Conservation (phyloP, 2,888 invertebrate genomes). For the Drosophila nigricruria region DNA sequence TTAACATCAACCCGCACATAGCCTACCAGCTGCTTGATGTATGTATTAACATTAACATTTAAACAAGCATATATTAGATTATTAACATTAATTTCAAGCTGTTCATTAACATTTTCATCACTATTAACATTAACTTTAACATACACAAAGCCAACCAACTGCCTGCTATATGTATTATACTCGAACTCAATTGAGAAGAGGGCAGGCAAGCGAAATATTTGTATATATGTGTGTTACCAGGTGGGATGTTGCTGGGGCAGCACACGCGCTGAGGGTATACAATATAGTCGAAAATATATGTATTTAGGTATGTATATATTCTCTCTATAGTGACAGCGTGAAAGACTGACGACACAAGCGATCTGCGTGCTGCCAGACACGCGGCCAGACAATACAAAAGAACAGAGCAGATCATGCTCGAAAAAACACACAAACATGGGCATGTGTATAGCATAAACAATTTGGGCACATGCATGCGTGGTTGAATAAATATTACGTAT, state of each 20-base stretch:
- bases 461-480: background rate
- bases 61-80: background rate
- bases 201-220: constrained; percentile 14
- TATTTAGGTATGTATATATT: background rate
- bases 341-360: constrained; percentile 23
- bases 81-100: background rate
- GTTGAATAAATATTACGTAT: constrained; percentile 12
- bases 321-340: constrained; percentile 6
- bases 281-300: background rate
- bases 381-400: constrained; percentile 46
- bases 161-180: background rate
- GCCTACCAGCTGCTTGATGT: background rate
- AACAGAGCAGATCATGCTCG: constrained; percentile 39
- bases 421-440: constrained; percentile 6
- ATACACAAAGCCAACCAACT: background rate
- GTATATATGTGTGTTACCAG: constrained; percentile 15
- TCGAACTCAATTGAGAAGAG: background rate
- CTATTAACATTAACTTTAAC: background rate
- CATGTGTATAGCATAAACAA: constrained; percentile 24
- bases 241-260: constrained; percentile 20
- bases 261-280: background rate
- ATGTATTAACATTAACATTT: background rate
- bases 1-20: background rate
- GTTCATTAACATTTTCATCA: background rate
- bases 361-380: constrained; percentile 30